phyloP scores from a whole-genome alignment of 2,888 invertebrate species.

The Epirrita christyi region DNA sequence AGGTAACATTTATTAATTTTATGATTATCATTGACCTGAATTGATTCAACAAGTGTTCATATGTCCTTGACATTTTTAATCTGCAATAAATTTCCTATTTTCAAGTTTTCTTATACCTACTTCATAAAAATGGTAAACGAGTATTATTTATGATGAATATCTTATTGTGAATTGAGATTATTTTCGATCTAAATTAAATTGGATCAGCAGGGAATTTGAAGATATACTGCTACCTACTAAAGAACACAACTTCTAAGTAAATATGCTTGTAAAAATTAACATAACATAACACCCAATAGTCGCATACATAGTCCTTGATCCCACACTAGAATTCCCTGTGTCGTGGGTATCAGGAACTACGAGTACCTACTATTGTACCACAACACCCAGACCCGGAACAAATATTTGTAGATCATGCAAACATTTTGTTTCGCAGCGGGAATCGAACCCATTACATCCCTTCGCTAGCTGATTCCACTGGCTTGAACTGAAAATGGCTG shows the following conservation, averaged over 20 bases:
- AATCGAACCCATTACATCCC: too few species aligned
- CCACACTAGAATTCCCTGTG: too few species aligned
- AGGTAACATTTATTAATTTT: too few species aligned
- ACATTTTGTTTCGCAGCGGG: too few species aligned
- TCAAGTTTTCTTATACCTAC: slow-evolving; percentile 9
- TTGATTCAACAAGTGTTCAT: slow-evolving; percentile 35
- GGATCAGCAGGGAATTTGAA: neutral
- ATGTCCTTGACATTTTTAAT: slow-evolving; percentile 46
- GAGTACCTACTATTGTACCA: too few species aligned
- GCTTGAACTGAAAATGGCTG: neutral
- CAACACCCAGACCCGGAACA: too few species aligned
- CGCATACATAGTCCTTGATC: too few species aligned
- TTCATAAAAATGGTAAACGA: neutral
- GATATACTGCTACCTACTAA: neutral
- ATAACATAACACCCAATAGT: too few species aligned
- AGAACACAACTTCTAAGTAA: slow-evolving; percentile 23
- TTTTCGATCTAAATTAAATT: slow-evolving; percentile 1
- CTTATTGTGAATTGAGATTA: neutral
- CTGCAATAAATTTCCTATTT: slow-evolving; percentile 18
- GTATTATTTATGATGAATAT: neutral
- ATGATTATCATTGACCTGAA: slow-evolving; percentile 38
- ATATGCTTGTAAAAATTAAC: slow-evolving; percentile 26
- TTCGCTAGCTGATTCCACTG: neutral
- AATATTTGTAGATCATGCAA: too few species aligned
- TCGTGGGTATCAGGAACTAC: too few species aligned